A percentile compares a stretch with the other conserved stretches of the same genome.
Conservation (phyloP, 2,888 invertebrate species). For the Galeruca laticollis region DNA sequence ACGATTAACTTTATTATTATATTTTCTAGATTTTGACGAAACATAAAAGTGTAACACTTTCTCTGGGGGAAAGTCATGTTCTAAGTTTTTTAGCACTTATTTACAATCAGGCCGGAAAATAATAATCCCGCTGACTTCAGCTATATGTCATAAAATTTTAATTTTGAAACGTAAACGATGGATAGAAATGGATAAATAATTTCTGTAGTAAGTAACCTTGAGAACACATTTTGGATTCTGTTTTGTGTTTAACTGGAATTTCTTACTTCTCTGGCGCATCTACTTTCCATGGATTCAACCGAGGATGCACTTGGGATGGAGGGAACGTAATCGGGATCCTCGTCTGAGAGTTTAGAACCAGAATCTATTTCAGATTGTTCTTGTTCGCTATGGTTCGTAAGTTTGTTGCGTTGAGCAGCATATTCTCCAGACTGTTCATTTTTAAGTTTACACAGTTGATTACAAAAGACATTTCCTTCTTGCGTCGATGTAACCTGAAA, state of each 20-base stretch:
- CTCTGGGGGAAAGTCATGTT: no score
- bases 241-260: no score
- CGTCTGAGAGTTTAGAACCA: background rate
- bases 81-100: no score
- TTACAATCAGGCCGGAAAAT: no score
- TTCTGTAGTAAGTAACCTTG: background rate
- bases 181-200: background rate
- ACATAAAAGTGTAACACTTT: no score
- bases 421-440: background rate
- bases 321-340: background rate
- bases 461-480: background rate
- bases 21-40: no score
- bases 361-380: conserved; percentile 1
- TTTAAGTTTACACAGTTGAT: background rate
- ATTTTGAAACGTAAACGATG: background rate
- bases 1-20: no score
- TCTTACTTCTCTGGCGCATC: no score
- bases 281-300: no score
- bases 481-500: conserved; percentile 1
- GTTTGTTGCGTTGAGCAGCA: background rate
- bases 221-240: no score
- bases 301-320: background rate
- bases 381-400: background rate
- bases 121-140: no score
- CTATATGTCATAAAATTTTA: background rate